Base-by-base conservation (phyloP, 2,113 vertebrate genomes). In the Poicephalus meyeri region DNA sequence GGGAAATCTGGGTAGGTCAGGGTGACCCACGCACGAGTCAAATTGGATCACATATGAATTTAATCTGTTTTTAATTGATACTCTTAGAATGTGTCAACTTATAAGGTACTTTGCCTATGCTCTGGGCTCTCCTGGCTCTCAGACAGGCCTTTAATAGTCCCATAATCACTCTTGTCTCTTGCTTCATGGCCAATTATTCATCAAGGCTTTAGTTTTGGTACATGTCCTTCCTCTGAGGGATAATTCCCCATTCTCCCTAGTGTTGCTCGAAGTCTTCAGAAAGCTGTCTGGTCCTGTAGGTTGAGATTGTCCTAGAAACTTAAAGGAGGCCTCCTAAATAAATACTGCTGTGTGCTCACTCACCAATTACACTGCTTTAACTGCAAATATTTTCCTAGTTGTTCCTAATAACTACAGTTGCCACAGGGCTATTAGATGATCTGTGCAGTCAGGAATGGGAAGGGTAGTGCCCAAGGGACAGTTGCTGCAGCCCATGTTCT, bases 1-100 rank as follows among this genome's bases (percentile, higher is more conserved):
- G 29, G 17, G 49, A 90, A 89, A 77, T 44, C n/a, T 91, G 11
- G 8, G 19, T 61, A 71, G 69, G 33, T 88, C 55, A 63, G 13
- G 16, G 28, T 71, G 31, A 70, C 35, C 60, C 61, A 80, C 6
- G 24, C 29, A 81, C 50, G 35, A 74, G 69, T 60, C 50, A 88
- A 71, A 82, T 24, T 68, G 26, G 65, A 71, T 76, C 61, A 29
- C 23, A 66, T 44, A 46, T 24, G 2, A 77, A 86, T 86, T 95
- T 88, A 84, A 94, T 94, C 35, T 74, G 55, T 4, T 91, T 93
- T 95, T 80, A 86, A 96, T 46, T 80, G 72, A 64, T 71, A 86
- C n/a, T 84, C 31, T 88, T 69, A 33, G 88, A 93, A 88, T 71
- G 21, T 74, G 56, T 29, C 19, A 25, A 53, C 3, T 84, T 61